A percentile compares a stretch with the other conserved stretches of the same genome.
Conservation (phyloP, 2,797 vertebrate species). For the Rousettus madagascariensis region DNA sequence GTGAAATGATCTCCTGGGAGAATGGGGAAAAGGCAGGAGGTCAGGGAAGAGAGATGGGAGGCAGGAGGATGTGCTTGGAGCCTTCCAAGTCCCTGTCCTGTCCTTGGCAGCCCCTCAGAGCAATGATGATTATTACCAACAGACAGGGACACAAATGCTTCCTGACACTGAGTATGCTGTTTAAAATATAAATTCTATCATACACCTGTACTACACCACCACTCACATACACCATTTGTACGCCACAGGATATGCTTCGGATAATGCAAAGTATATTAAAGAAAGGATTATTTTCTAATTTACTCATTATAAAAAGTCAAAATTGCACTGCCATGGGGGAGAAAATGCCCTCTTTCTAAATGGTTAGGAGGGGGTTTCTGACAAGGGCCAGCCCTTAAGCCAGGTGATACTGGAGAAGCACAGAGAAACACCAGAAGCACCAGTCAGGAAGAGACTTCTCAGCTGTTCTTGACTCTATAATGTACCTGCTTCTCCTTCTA, state of each 20-base stretch:
- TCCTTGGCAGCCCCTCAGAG: constrained; percentile 46
- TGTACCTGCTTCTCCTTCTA: neutral
- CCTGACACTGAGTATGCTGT: neutral
- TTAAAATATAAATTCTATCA: neutral
- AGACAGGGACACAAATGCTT: neutral
- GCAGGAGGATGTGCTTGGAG: neutral
- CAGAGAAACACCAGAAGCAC: neutral
- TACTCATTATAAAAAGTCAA: neutral
- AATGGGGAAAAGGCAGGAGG: neutral
- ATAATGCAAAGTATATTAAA: neutral
- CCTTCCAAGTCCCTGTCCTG: constrained; percentile 1
- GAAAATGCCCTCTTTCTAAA: neutral
- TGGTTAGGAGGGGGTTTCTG: neutral
- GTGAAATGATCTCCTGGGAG: constrained; percentile 32
- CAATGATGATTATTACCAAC: neutral
- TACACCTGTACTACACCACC: neutral
- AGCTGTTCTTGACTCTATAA: neutral
- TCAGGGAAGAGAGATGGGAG: neutral
- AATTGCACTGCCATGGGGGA: neutral
- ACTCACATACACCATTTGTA: neutral
- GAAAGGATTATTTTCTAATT: constrained; percentile 25
- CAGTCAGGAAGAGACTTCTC: neutral
- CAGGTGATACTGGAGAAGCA: neutral
- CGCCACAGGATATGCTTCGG: neutral
- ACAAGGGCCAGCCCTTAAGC: neutral